Evolutionary conservation across 2,888 invertebrate genomes (phyloP).

Genomic region (Halictus ligatus): DNA sequence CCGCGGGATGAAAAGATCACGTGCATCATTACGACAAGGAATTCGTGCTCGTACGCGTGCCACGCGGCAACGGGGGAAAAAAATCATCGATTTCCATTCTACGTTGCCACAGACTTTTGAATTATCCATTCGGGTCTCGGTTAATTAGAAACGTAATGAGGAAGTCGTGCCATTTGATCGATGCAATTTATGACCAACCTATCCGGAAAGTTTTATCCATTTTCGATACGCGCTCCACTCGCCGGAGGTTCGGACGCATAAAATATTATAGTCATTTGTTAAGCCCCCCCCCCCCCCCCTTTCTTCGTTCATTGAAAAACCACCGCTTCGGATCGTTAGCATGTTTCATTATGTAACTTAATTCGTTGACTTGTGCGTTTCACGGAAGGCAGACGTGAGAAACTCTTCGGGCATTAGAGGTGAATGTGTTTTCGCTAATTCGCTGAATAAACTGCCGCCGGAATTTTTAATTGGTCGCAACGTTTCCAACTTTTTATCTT

Average conservation of each 20-base stretch:
- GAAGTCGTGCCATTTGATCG: conserved; percentile 11
- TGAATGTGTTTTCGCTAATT: not conserved
- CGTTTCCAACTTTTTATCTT: too few relatives aligned
- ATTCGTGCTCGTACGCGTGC: conserved; percentile 32
- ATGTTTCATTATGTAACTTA: not conserved
- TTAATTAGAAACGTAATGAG: conserved; percentile 28
- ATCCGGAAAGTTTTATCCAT: not conserved
- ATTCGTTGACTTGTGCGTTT: not conserved
- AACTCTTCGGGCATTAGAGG: not conserved
- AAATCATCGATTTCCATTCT: conserved; percentile 38
- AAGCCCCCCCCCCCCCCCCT: too few relatives aligned
- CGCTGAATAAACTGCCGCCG: not conserved
- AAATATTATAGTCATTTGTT: not conserved
- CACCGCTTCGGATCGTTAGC: not conserved
- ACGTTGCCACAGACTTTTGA: conserved; percentile 1
- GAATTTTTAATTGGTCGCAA: not conserved
- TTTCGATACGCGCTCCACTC: not conserved
- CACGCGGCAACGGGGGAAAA: conserved; percentile 23
- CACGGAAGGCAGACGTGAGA: not conserved
- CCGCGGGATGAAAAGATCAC: conserved; percentile 64
- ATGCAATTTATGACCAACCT: conserved; percentile 2
- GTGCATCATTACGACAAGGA: conserved; percentile 65
- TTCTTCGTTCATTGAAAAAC: not conserved
- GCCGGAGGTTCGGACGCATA: not conserved
- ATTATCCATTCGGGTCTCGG: conserved; percentile 25